Evolutionary conservation across 2,113 vertebrate species (phyloP), one percentile per base, ranked within the genome.

Genomic region (Phalacrocorax pelagicus): DNA sequence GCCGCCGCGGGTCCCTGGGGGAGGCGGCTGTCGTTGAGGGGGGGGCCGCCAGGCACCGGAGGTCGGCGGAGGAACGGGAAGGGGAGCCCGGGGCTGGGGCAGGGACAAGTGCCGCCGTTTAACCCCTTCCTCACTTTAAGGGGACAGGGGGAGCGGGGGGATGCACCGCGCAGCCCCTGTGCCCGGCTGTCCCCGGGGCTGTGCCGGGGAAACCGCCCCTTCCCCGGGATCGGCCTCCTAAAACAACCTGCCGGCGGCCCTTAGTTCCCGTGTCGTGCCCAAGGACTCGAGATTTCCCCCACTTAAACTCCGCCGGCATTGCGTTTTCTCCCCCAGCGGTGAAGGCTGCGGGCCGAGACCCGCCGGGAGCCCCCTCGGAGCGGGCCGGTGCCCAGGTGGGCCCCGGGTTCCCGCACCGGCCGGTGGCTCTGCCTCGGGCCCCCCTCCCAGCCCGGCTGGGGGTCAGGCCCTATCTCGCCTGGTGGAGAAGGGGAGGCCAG

Each of bases 1-100:
- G 24, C 27, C 4, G 6, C 5, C 29, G 54, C 0, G 36, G 32
- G 23, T 5, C 20, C 20, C 30, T 23, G 8, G 16, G 29, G 24
- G 14, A 40, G 7, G 66, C 27, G 6, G 42, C 30, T 22, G 7
- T 44, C 40, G 36, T 26, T 47, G 36, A 6, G 66, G 27, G 6
- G 14, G 16, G 15, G 44, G 44, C 47, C 12, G 13, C 27, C 23
- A 14, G 24, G 34, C 75, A 13, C 23, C 2, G 21, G 52, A 47
- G 34, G 10, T n/a, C 46, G 3, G 5, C n/a, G 15, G 54, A 19
- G 44, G 34, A 0, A 34, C 3, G 36, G 38, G 52, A 32, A 57
- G 57, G 67, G 54, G 32, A 54, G 5, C 27, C 9, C 9, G 19
- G 30, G 55, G 30, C 66, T 9, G 87, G 59, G n/a, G n/a, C 27